Evolutionary conservation across 1,140 invertebrate species (phyloP).

Genomic region (Ectropis grisescens): DNA sequence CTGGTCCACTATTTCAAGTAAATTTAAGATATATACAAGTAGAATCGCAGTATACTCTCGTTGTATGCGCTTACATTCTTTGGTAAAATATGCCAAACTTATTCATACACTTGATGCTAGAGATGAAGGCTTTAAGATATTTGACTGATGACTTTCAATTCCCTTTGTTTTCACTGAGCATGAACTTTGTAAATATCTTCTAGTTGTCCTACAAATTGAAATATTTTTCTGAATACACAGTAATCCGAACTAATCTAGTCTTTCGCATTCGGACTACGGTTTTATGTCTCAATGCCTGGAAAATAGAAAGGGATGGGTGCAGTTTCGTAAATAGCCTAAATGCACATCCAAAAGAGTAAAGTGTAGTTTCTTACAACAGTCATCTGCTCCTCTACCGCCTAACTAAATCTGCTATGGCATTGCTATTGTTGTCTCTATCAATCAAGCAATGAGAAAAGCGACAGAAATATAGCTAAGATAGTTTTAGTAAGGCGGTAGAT

Average conservation of each 20-base stretch:
- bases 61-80: slow-evolving; percentile 33
- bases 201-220: slow-evolving; percentile 16
- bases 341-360: no score
- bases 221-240: no score
- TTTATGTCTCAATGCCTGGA: neutral
- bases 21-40: slow-evolving; percentile 47
- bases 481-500: no score
- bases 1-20: slow-evolving; percentile 62
- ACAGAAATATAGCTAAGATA: no score
- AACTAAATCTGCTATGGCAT: no score
- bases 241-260: slow-evolving; percentile 54
- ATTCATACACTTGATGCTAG: slow-evolving; percentile 39
- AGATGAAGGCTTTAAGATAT: slow-evolving; percentile 51
- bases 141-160: slow-evolving; percentile 36
- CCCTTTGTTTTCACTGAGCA: slow-evolving; percentile 4
- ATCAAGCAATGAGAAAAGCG: no score
- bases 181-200: slow-evolving; percentile 47
- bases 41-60: slow-evolving; percentile 23
- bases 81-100: slow-evolving; percentile 45
- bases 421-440: no score
- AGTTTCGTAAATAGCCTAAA: no score
- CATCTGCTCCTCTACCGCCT: no score
- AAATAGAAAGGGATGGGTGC: no score
- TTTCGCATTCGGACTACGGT: slow-evolving; percentile 28
- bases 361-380: no score